Conservation (phyloP, 2,888 invertebrate genomes). For the Agrotis puta region DNA sequence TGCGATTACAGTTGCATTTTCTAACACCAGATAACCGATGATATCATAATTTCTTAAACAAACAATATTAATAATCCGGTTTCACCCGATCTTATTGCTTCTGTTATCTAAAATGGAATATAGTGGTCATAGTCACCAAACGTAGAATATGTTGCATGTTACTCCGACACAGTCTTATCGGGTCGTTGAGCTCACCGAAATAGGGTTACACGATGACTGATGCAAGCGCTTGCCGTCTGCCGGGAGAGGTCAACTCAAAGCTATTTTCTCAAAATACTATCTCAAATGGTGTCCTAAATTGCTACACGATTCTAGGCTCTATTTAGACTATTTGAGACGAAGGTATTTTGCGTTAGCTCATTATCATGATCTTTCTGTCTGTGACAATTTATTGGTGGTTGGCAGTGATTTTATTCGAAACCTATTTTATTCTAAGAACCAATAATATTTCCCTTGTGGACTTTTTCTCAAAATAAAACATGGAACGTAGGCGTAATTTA, state of each 20-base stretch:
- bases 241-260: background rate
- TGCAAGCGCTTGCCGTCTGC: conserved; percentile 6
- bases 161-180: background rate
- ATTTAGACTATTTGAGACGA: background rate
- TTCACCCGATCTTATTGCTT: background rate
- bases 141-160: background rate
- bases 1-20: background rate
- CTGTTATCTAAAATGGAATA: background rate
- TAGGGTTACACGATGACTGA: conserved; percentile 18
- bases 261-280: conserved; percentile 9
- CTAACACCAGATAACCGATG: background rate
- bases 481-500: too few species aligned
- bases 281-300: background rate
- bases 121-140: background rate
- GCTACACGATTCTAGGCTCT: background rate
- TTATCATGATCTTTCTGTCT: background rate
- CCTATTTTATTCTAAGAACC: too few species aligned
- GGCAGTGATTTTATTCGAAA: too few species aligned
- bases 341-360: background rate
- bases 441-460: too few species aligned
- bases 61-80: background rate
- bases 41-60: conserved; percentile 18
- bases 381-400: too few species aligned
- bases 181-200: conserved; percentile 20
- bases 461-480: too few species aligned